These are phyloP conservation scores for Amazona vittata DNA, from an alignment of 2,113 vertebrate species.

Conservation along the genomic window DNA sequence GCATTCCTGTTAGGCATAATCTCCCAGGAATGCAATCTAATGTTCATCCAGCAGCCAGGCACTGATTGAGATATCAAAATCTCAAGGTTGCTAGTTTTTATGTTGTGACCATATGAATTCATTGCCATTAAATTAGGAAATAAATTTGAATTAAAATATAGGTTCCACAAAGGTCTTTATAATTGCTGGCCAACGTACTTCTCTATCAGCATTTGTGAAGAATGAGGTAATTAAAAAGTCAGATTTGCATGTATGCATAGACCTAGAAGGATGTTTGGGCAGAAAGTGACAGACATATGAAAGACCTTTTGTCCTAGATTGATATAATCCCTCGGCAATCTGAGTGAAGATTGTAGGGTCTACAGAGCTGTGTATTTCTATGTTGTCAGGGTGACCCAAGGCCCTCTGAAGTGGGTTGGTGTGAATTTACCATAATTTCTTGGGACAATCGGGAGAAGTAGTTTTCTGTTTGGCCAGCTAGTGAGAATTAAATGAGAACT, in stretches of 20 bases:
- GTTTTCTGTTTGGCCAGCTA: not conserved
- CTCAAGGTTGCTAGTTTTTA: not conserved
- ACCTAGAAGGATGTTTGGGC: not conserved
- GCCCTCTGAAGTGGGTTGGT: not conserved
- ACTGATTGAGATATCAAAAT: slow-evolving; percentile 42
- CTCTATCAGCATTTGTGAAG: not conserved
- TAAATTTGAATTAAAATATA: not conserved
- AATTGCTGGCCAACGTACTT: not conserved
- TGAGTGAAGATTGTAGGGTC: not conserved
- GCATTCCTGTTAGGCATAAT: slow-evolving; percentile 48
- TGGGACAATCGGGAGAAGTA: not conserved
- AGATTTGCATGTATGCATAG: not conserved
- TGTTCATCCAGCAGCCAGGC: slow-evolving; percentile 17
- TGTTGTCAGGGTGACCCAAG: not conserved
- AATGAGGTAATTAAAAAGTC: not conserved
- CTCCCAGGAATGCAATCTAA: slow-evolving; percentile 35
- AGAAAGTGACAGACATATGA: not conserved
- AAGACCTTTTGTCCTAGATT: not conserved
- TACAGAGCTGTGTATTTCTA: not conserved
- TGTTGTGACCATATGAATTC: not conserved
- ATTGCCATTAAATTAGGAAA: not conserved
- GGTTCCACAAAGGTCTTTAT: not conserved
- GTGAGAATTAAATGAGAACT: not conserved
- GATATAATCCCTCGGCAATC: not conserved
- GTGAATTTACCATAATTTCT: not conserved